These are phyloP conservation scores for Ophioninae sp. DNA, from an alignment of 2,888 invertebrate species.

Conservation along the genomic window DNA sequence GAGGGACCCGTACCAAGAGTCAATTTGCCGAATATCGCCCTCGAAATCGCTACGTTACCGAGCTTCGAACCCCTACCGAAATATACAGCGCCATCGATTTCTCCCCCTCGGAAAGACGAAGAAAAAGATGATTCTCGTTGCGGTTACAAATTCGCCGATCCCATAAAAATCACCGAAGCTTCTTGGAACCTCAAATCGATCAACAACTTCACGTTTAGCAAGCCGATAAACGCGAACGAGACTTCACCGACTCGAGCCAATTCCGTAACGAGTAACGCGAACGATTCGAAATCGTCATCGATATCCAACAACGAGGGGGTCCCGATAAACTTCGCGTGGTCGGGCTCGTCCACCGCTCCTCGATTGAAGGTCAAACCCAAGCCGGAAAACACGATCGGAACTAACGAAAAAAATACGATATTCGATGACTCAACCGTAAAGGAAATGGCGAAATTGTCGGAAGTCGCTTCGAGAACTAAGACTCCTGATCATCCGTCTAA, in stretches of 20 bases:
- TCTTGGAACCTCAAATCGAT: constrained; percentile 80
- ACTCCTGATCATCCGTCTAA: background rate
- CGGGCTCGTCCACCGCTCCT: constrained; percentile 73
- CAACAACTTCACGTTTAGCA: constrained; percentile 84
- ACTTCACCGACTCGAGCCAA: too few species aligned
- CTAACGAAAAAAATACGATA: background rate
- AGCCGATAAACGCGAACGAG: constrained; percentile 80
- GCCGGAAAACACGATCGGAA: constrained; percentile 16
- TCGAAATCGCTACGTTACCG: constrained; percentile 84
- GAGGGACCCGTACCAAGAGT: constrained; percentile 80
- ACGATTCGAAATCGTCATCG: constrained; percentile 31
- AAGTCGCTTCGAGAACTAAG: background rate
- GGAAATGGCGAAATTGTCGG: constrained; percentile 71
- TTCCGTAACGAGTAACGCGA: background rate
- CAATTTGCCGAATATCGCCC: constrained; percentile 82
- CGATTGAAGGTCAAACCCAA: constrained; percentile 73
- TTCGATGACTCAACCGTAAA: constrained; percentile 31
- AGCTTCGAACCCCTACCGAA: constrained; percentile 82
- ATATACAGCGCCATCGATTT: constrained; percentile 65
- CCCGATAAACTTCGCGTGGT: constrained; percentile 76
- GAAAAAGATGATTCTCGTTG: constrained; percentile 22
- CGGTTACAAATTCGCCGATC: constrained; percentile 79
- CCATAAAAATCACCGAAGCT: constrained; percentile 81
- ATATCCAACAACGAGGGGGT: constrained; percentile 48
- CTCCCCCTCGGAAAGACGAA: constrained; percentile 46